Conservation (phyloP, 2,888 invertebrate species). For the Agriopis leucophaearia region DNA sequence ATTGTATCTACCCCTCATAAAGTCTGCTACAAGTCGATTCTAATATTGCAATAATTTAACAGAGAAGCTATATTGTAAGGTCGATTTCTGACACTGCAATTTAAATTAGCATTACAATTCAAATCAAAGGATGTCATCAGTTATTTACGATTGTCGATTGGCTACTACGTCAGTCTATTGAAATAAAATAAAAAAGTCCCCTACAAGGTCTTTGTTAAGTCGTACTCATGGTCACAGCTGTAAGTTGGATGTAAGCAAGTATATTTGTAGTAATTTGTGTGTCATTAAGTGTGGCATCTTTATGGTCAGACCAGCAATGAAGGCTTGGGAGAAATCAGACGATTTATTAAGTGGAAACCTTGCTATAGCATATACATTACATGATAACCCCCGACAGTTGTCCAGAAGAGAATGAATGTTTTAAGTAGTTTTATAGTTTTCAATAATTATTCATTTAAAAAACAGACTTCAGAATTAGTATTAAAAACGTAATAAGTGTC, state of each 20-base stretch:
- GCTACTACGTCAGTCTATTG: slow-evolving; percentile 5
- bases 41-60: too few species aligned
- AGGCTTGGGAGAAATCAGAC: not conserved
- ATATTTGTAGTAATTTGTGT: slow-evolving; percentile 5
- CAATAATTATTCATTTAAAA: too few species aligned
- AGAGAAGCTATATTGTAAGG: too few species aligned
- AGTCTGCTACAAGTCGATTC: too few species aligned
- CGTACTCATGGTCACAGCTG: not conserved
- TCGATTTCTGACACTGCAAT: too few species aligned
- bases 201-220: slow-evolving; percentile 12
- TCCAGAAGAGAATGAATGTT: too few species aligned
- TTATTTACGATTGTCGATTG: not conserved
- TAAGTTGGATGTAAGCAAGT: slow-evolving; percentile 1
- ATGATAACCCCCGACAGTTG: too few species aligned
- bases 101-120: too few species aligned
- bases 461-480: too few species aligned
- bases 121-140: not conserved
- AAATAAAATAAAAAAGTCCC: slow-evolving; percentile 6
- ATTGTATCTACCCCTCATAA: too few species aligned
- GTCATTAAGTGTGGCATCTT: slow-evolving; percentile 6
- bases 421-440: too few species aligned
- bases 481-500: too few species aligned
- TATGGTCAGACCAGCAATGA: not conserved
- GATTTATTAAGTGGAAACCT: slow-evolving; percentile 1
- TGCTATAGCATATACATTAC: not conserved